Evolutionary conservation across 2,888 invertebrate species (phyloP).

Genomic region (Eubasilissa splendida): DNA sequence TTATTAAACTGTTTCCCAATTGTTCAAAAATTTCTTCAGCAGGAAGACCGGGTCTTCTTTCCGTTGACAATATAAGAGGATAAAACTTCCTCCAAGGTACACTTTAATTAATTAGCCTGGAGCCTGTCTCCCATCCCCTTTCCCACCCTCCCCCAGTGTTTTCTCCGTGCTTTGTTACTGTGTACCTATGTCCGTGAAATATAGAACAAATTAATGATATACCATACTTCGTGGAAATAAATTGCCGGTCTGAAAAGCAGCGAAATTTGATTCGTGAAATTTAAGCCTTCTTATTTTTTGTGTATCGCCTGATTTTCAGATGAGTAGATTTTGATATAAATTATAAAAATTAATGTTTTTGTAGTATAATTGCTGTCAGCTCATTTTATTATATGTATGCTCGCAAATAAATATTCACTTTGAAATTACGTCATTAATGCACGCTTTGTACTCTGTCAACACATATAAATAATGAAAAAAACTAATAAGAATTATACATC

Average conservation of each 20-base stretch:
- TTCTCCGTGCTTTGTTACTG: neutral
- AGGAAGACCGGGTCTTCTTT: constrained; percentile 3
- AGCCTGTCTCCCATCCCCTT: neutral
- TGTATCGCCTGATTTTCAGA: neutral
- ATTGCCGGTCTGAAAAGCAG: neutral
- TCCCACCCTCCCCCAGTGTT: neutral
- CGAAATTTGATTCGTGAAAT: constrained; percentile 6
- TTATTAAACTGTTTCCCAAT: no score
- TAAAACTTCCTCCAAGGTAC: constrained; percentile 47
- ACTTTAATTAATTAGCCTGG: constrained; percentile 47
- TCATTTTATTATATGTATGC: no score
- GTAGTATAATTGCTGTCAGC: no score
- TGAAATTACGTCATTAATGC: no score
- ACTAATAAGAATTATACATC: no score
- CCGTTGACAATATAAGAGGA: constrained; percentile 44
- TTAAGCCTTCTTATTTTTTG: neutral
- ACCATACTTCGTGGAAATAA: constrained; percentile 3
- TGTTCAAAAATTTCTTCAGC: no score
- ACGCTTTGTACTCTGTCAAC: no score
- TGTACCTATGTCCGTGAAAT: constrained; percentile 16
- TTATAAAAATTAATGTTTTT: no score
- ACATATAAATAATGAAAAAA: no score
- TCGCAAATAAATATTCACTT: no score
- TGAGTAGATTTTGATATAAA: no score
- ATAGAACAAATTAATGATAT: constrained; percentile 30